A percentile compares a stretch with the other conserved stretches of the same genome.
These are phyloP conservation scores for Varecia variegata DNA, from an alignment of 2,797 vertebrate species.

Conservation along the genomic window DNA sequence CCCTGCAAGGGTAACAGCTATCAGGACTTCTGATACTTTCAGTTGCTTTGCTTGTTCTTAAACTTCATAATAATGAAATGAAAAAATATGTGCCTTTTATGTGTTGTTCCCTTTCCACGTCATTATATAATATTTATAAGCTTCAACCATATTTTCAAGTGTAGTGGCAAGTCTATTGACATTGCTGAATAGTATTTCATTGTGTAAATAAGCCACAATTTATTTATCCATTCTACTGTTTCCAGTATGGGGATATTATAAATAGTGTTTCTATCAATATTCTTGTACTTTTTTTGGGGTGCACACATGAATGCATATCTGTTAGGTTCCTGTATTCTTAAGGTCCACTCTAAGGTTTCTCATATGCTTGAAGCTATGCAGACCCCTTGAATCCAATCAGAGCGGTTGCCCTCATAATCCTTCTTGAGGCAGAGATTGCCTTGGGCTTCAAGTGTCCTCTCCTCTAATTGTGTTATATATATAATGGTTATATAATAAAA, in stretches of 20 bases:
- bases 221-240: background rate
- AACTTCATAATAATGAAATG: background rate
- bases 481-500: background rate
- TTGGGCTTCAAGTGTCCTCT: background rate
- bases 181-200: background rate
- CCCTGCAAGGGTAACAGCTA: too few relatives aligned
- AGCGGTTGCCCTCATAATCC: background rate
- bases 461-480: background rate
- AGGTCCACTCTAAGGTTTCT: background rate
- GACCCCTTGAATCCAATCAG: accelerated
- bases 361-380: background rate
- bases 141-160: background rate
- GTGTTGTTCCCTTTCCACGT: background rate
- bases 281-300: background rate
- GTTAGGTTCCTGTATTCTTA: background rate
- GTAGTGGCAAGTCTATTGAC: background rate
- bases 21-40: background rate
- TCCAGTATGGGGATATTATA: background rate
- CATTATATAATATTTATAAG: background rate
- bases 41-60: background rate
- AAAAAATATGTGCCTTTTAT: background rate
- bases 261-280: constrained; percentile 14
- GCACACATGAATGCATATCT: background rate
- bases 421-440: background rate
- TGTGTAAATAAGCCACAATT: background rate